Base-by-base conservation (phyloP, 2,888 invertebrate genomes). In the Dione vanillae region DNA sequence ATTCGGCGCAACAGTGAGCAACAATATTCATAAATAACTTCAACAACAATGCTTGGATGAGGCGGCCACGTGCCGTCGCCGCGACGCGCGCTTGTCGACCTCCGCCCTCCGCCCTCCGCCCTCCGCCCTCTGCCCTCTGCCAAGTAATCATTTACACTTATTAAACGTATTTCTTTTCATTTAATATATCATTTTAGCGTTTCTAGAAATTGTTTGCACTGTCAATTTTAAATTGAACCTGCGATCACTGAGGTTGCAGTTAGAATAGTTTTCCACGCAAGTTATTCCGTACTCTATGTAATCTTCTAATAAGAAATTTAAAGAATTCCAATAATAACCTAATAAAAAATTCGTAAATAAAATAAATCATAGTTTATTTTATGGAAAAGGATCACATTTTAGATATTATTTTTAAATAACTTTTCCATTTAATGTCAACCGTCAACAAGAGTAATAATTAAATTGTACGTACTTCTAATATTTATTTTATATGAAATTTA, bases 1-100 rank as follows among this genome's bases (percentile, higher is more conserved):
- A 82, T 82, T 81, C 75, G 78, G 81, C 79, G 80, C 83, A 86
- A 89, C 90, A 87, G 90, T 91, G 80, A 79, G 79, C 83, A 86
- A 89, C 90, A 86, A 91, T 92, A 90, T 91, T 89, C 92, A 92
- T 92, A 92, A 92, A 92, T 92, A 91, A 90, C 85, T 80, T 75
- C 75, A 81, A 83, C 83, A 84, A 90, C 87, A 90, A 88, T 86
- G 80, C 77, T 76, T 74, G 74, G 80, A 78, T 77, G 76, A 76
- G 77, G 75, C 74, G 75, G 85, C 71, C 89, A 86, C 88, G 87
- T 83, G 88, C 71, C 84, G 71, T 70, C 76, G 82, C 80, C 79
- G 75, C 79, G 81, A 71, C 83, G 82, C 85, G 84, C 85, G 86
- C 59, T 43, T 20, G 35, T 5, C 43, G 43, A 12, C 43, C 43